phyloP scores from a whole-genome alignment of 2,113 vertebrate species.

The Turdus rufiventris region DNA sequence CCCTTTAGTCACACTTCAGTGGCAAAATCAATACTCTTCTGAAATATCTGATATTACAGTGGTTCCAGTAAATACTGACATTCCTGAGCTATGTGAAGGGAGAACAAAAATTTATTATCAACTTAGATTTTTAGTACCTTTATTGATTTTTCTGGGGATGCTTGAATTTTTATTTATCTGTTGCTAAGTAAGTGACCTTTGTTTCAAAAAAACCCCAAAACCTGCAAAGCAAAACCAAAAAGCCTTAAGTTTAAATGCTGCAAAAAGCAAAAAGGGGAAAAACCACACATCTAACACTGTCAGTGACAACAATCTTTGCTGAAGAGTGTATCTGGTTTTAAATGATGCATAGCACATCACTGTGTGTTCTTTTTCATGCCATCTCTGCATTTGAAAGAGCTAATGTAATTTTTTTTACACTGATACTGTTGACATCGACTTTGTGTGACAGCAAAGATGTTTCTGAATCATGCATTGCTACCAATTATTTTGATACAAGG shows the following conservation, averaged over 20 bases:
- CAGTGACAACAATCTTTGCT: background rate
- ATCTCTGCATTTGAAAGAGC: background rate
- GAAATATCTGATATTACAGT: constrained; percentile 79
- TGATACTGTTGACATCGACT: constrained; percentile 6
- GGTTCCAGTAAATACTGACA: constrained; percentile 80
- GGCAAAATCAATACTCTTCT: constrained; percentile 81
- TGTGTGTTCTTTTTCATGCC: background rate
- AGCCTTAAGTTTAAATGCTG: constrained; percentile 18
- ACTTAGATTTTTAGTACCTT: constrained; percentile 78
- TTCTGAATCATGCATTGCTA: background rate
- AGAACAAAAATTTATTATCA: constrained; percentile 82
- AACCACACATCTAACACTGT: background rate
- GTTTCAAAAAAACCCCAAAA: background rate
- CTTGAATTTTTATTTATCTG: constrained; percentile 82
- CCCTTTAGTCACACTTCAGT: constrained; percentile 85
- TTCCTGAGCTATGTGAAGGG: constrained; percentile 73
- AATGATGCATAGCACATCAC: background rate
- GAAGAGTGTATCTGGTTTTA: background rate
- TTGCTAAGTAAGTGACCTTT: constrained; percentile 75
- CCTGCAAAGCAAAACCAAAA: background rate
- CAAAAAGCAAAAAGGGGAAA: background rate
- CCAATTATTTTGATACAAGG: constrained; percentile 1
- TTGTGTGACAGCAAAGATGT: background rate
- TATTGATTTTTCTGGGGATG: constrained; percentile 76
- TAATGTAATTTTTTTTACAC: background rate